These are phyloP conservation scores for Pocota personata DNA, from an alignment of 2,888 invertebrate species.

Conservation along the genomic window DNA sequence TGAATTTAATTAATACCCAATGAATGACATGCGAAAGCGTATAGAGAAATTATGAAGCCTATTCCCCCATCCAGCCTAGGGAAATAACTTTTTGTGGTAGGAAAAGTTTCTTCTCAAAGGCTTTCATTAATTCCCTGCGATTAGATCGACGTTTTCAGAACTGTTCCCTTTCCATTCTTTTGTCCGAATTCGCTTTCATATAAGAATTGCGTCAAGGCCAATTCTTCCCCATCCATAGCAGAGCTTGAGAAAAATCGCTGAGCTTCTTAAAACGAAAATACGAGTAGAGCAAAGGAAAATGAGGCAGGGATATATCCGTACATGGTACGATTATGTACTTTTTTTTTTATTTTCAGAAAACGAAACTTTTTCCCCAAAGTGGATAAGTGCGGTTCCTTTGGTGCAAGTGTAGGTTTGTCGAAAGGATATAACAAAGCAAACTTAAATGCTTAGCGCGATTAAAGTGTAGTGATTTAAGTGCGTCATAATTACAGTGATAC, in stretches of 20 bases:
- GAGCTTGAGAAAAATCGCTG: slow-evolving; percentile 14
- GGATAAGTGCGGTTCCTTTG: slow-evolving; percentile 1
- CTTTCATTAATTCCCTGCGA: slow-evolving; percentile 36
- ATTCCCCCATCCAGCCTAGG: not conserved
- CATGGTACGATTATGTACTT: no score
- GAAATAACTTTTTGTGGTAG: slow-evolving; percentile 9
- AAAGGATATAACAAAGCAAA: slow-evolving; percentile 40
- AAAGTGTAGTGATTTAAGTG: slow-evolving; percentile 28
- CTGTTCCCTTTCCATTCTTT: not conserved
- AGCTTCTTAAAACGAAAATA: slow-evolving; percentile 9
- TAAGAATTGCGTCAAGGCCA: slow-evolving; percentile 11
- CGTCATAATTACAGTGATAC: slow-evolving; percentile 37
- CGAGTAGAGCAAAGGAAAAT: slow-evolving; percentile 3
- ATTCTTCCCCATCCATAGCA: not conserved
- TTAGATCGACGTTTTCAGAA: slow-evolving; percentile 40
- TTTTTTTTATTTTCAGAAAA: not conserved
- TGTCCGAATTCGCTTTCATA: not conserved
- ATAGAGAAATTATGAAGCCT: not conserved
- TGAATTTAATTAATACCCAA: slow-evolving; percentile 61
- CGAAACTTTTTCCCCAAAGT: not conserved
- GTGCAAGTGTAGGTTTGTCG: not conserved
- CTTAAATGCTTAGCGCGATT: not conserved
- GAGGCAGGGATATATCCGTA: not conserved
- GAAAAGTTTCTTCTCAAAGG: slow-evolving; percentile 31
- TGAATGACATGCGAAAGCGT: slow-evolving; percentile 49